Percentiles rank a stretch among this genome's conserved stretches.
These are phyloP conservation scores for Ommatoiulus sabulosus DNA, from an alignment of 2,888 invertebrate genomes.

Conservation along the genomic window DNA sequence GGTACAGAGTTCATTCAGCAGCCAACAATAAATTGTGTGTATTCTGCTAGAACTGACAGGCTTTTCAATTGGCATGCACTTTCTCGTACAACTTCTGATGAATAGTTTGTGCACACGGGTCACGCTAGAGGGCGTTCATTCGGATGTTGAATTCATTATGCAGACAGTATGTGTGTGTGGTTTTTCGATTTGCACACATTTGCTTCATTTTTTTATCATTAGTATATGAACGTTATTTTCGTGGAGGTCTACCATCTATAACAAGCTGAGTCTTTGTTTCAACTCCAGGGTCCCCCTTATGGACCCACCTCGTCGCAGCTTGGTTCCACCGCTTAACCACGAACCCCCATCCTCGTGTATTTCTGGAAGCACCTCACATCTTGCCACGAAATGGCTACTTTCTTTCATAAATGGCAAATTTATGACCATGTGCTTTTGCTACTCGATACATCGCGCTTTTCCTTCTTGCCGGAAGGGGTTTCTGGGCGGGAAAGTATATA, in stretches of 20 bases:
- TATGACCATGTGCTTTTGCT: conserved; percentile 4
- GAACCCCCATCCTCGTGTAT: background rate
- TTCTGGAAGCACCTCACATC: conserved; percentile 34
- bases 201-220: background rate
- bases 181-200: conserved; percentile 16
- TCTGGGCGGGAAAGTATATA: conserved; percentile 18
- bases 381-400: conserved; percentile 10
- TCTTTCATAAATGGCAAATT: conserved; percentile 16
- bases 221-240: background rate
- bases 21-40: background rate
- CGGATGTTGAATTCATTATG: background rate
- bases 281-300: background rate
- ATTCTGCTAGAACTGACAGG: conserved; percentile 18
- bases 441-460: background rate
- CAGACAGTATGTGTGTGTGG: background rate
- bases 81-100: background rate
- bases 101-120: conserved; percentile 23
- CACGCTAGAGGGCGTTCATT: conserved; percentile 34
- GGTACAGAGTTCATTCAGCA: background rate
- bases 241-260: background rate
- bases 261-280: conserved; percentile 16
- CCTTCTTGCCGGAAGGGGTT: background rate
- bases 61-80: conserved; percentile 19
- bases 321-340: conserved; percentile 34
- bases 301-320: conserved; percentile 34